phyloP scores from a whole-genome alignment of 2,888 invertebrate genomes.

The Mantis religiosa region DNA sequence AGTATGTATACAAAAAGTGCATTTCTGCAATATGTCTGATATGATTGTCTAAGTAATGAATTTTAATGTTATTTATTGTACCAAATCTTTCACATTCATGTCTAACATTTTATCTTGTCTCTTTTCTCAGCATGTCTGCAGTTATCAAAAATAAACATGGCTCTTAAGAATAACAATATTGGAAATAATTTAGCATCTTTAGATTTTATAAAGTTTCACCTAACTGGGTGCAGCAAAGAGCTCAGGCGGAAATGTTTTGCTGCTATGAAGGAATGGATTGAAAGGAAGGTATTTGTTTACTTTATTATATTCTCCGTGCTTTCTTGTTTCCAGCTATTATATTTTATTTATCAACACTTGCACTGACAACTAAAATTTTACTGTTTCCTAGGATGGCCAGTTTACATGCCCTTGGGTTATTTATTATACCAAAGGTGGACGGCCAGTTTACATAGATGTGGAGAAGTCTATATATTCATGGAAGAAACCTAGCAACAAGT shows the following conservation, averaged over 20 bases:
- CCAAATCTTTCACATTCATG: no score
- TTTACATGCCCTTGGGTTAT: conserved; percentile 36
- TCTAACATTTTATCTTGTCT: no score
- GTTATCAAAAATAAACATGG: conserved; percentile 38
- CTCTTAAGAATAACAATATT: conserved; percentile 36
- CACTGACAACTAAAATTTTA: background rate
- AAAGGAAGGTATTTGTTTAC: background rate
- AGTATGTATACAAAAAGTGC: no score
- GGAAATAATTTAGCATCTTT: background rate
- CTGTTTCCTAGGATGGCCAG: background rate
- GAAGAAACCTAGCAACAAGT: conserved; percentile 52
- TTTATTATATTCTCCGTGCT: conserved; percentile 20
- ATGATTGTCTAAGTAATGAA: no score
- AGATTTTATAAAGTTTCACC: background rate
- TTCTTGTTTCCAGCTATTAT: background rate
- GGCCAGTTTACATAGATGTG: conserved; percentile 50
- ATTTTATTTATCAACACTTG: background rate
- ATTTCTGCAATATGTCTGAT: no score
- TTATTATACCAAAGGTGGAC: conserved; percentile 37
- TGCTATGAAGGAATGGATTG: background rate
- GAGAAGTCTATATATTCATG: conserved; percentile 52
- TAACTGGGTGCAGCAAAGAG: background rate
- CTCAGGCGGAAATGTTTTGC: background rate
- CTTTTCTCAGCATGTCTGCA: conserved; percentile 35
- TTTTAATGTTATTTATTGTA: no score